phyloP scores from a whole-genome alignment of 2,797 vertebrate species.

The Rhinella marina region DNA sequence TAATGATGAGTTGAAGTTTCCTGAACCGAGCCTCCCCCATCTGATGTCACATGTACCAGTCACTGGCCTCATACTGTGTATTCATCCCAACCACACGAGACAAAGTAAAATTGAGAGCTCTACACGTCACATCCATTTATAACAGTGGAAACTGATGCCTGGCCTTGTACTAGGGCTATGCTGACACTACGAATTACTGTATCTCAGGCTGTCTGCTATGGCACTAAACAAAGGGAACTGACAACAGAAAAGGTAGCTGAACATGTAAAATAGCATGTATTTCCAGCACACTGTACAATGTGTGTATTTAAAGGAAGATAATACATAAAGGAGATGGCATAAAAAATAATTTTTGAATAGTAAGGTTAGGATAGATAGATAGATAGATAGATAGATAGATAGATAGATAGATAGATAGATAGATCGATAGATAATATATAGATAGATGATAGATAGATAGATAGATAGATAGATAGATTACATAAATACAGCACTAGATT shows the following conservation, averaged over 20 bases:
- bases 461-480: no score
- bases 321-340: neutral
- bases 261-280: neutral
- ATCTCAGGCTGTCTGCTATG: neutral
- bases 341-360: no score
- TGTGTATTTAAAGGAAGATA: neutral
- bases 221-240: neutral
- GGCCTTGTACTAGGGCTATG: constrained; percentile 7
- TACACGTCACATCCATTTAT: constrained; percentile 30
- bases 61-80: neutral
- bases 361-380: no score
- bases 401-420: no score
- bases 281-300: neutral
- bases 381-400: no score
- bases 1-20: constrained; percentile 36
- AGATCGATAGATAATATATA: no score
- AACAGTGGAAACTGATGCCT: constrained; percentile 8
- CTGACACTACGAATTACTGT: constrained; percentile 43
- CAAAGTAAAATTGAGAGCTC: constrained; percentile 27
- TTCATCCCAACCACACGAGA: constrained; percentile 22
- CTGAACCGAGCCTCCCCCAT: constrained; percentile 1
- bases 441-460: no score
- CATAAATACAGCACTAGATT: no score
- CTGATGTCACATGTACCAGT: constrained; percentile 39
- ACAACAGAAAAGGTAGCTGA: neutral